Conservation (phyloP, 2,888 invertebrate genomes). For the Eupithecia dodoneata region DNA sequence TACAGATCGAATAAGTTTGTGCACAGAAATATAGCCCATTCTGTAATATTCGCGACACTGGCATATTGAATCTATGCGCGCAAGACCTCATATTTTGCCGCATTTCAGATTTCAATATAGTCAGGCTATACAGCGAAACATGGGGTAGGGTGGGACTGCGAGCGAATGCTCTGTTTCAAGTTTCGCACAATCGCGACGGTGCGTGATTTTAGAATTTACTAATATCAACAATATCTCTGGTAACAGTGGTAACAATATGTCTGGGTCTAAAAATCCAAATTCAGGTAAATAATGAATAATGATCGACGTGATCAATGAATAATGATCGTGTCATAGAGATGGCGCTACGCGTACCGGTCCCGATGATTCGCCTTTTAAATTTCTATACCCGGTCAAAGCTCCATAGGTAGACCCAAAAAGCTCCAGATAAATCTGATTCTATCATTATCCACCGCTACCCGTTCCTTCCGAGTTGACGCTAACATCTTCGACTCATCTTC, state of each 20-base stretch:
- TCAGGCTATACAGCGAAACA: conserved; percentile 29
- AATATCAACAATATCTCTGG: background rate
- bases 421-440: no score
- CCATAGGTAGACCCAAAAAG: no score
- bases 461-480: no score
- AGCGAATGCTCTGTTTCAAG: conserved; percentile 3
- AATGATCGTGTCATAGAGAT: no score
- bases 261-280: background rate
- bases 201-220: background rate
- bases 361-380: no score
- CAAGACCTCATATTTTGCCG: conserved; percentile 35
- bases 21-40: conserved; percentile 14
- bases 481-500: no score
- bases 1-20: conserved; percentile 18
- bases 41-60: conserved; percentile 11
- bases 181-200: background rate
- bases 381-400: no score
- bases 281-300: background rate
- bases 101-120: conserved; percentile 41
- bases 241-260: background rate
- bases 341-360: no score
- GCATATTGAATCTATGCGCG: conserved; percentile 32
- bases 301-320: no score
- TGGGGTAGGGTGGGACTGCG: conserved; percentile 9
- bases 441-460: no score